Percentiles rank a stretch among this genome's conserved stretches.
phyloP scores from a whole-genome alignment of 2,113 vertebrate species.

The Ptilonorhynchus violaceus region DNA sequence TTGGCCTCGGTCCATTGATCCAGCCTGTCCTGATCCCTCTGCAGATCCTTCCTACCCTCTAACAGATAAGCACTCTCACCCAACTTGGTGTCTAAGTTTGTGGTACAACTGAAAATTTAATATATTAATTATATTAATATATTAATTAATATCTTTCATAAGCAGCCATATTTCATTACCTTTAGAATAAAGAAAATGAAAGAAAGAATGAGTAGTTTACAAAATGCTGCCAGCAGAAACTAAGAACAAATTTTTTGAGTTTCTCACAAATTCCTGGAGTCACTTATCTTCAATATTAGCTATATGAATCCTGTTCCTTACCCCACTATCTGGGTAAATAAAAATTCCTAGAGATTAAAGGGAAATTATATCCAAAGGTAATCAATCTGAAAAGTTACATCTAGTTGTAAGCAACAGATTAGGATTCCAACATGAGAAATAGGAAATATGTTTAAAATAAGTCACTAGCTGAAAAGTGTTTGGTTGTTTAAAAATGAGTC shows the following conservation, averaged over 20 bases:
- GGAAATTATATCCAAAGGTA: not conserved
- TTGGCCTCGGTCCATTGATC: too few species aligned
- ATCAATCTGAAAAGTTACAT: not conserved
- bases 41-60: rapidly evolving
- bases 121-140: not conserved
- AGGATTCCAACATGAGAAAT: not conserved
- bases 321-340: not conserved
- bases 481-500: not conserved
- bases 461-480: not conserved
- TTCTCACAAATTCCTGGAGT: not conserved
- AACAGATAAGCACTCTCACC: not conserved
- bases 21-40: not conserved
- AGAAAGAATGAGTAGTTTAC: not conserved
- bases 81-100: not conserved
- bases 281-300: not conserved
- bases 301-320: not conserved
- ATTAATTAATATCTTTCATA: not conserved
- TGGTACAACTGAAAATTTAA: not conserved
- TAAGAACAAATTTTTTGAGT: not conserved
- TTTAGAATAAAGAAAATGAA: not conserved
- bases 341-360: not conserved
- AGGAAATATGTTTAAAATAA: not conserved
- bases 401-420: not conserved
- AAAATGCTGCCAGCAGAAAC: not conserved
- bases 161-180: not conserved